phyloP scores from a whole-genome alignment of 2,888 invertebrate genomes.

The Drosophila cyrtoloma region DNA sequence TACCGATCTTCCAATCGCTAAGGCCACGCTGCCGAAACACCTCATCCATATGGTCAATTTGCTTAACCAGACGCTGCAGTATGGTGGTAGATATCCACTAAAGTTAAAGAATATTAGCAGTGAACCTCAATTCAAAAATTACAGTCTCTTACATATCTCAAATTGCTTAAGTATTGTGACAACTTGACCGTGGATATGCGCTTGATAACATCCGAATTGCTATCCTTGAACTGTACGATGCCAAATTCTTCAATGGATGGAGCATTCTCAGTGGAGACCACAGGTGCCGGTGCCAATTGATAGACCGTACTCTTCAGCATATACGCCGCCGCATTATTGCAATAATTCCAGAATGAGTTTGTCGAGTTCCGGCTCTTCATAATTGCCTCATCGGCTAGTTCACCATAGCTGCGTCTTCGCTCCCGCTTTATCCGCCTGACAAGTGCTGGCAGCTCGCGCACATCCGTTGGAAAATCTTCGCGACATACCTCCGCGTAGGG shows the following conservation, averaged over 20 bases:
- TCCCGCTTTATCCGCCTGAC: conserved; percentile 72
- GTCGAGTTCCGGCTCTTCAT: conserved; percentile 69
- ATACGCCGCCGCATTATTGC: conserved; percentile 84
- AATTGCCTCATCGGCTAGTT: conserved; percentile 70
- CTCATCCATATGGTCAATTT: conserved; percentile 90
- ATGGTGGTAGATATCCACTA: conserved; percentile 96
- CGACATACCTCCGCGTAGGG: conserved; percentile 80
- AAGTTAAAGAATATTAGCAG: conserved; percentile 1
- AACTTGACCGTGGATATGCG: conserved; percentile 87
- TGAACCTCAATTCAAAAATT: too few species aligned
- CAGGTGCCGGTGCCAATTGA: conserved; percentile 83
- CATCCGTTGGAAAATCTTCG: conserved; percentile 86
- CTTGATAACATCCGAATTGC: conserved; percentile 84
- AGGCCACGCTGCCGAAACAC: conserved; percentile 90
- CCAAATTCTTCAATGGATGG: conserved; percentile 83
- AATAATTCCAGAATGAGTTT: conserved; percentile 85
- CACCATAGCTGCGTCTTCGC: conserved; percentile 75
- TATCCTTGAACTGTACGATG: conserved; percentile 78
- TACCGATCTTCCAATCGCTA: conserved; percentile 89
- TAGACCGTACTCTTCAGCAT: conserved; percentile 84
- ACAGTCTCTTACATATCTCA: conserved; percentile 87
- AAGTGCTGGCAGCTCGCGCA: conserved; percentile 82
- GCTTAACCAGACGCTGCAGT: conserved; percentile 90
- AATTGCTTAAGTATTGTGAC: conserved; percentile 92
- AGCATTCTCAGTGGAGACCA: conserved; percentile 79